A percentile compares a stretch with the other conserved stretches of the same genome.
phyloP scores from a whole-genome alignment of 1,140 invertebrate genomes.

The Eurytemora carolleeae region DNA sequence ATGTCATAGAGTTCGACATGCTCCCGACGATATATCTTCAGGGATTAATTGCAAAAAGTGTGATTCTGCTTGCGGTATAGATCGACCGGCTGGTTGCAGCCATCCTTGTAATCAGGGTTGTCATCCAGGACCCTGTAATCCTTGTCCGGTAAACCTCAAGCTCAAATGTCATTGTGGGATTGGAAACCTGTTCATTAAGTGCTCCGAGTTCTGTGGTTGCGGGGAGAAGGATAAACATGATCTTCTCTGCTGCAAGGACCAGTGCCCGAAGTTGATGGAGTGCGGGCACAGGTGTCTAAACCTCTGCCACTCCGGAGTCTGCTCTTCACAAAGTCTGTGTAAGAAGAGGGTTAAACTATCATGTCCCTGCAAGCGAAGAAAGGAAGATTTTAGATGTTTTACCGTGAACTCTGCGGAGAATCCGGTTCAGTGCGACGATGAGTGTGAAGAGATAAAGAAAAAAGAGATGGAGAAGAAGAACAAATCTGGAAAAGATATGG shows the following conservation, averaged over 20 bases:
- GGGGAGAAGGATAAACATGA: constrained; percentile 29
- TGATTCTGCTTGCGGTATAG: constrained; percentile 41
- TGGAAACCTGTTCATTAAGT: constrained; percentile 47
- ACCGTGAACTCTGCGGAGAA: neutral
- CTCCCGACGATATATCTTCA: constrained; percentile 22
- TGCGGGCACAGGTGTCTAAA: constrained; percentile 34
- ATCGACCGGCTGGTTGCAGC: constrained; percentile 48
- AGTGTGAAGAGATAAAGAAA: neutral
- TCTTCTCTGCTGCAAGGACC: constrained; percentile 51
- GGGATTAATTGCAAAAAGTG: constrained; percentile 45
- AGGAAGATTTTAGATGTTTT: constrained; percentile 2
- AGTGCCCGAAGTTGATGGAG: constrained; percentile 49
- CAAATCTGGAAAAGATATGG: neutral
- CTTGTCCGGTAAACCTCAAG: constrained; percentile 46
- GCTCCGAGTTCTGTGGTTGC: constrained; percentile 38
- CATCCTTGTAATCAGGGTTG: constrained; percentile 54
- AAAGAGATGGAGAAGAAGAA: neutral
- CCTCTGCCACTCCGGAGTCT: neutral
- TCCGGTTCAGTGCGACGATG: neutral
- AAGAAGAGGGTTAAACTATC: neutral
- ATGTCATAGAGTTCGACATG: constrained; percentile 43
- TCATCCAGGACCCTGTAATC: constrained; percentile 36
- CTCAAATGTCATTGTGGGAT: constrained; percentile 57
- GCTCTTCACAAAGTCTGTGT: neutral
- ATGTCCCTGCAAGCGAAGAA: constrained; percentile 1